These are phyloP conservation scores for Apodemia duryi DNA, from an alignment of 2,888 invertebrate genomes.

Conservation along the genomic window DNA sequence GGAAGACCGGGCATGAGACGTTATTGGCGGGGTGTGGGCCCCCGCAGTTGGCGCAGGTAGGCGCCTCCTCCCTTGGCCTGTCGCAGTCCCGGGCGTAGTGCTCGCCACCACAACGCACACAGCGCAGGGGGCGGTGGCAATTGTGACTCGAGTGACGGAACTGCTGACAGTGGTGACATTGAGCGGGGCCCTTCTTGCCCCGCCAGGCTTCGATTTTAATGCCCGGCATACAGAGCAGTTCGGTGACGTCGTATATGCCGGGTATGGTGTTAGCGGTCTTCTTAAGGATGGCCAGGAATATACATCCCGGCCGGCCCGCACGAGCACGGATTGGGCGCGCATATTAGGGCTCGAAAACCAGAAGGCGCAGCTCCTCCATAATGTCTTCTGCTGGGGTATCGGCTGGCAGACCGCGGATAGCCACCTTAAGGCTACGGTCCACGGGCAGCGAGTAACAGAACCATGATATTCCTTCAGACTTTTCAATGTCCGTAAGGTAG, in stretches of 20 bases:
- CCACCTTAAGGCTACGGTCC: constrained; percentile 22
- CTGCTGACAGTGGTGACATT: constrained; percentile 22
- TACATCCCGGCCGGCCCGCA: background rate
- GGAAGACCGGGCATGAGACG: background rate
- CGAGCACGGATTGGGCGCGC: constrained; percentile 15
- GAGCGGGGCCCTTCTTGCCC: constrained; percentile 20
- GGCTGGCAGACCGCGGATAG: constrained; percentile 27
- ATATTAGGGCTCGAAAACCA: constrained; percentile 19
- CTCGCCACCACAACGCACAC: constrained; percentile 20
- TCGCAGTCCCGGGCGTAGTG: constrained; percentile 25
- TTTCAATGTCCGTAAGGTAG: background rate
- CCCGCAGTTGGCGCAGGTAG: background rate
- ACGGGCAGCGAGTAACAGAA: background rate
- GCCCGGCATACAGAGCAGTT: constrained; percentile 23
- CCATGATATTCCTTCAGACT: background rate
- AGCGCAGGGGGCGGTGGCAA: constrained; percentile 17
- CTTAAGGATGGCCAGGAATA: background rate
- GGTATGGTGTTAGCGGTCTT: background rate
- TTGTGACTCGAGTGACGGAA: constrained; percentile 28
- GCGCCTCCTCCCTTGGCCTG: background rate
- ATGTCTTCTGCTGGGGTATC: constrained; percentile 24
- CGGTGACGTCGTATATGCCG: background rate
- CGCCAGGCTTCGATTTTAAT: constrained; percentile 21
- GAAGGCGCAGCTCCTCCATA: constrained; percentile 2
- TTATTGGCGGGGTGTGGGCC: background rate